Conservation (phyloP, 2,797 vertebrate species). For the Microctenopoma lineatum region DNA sequence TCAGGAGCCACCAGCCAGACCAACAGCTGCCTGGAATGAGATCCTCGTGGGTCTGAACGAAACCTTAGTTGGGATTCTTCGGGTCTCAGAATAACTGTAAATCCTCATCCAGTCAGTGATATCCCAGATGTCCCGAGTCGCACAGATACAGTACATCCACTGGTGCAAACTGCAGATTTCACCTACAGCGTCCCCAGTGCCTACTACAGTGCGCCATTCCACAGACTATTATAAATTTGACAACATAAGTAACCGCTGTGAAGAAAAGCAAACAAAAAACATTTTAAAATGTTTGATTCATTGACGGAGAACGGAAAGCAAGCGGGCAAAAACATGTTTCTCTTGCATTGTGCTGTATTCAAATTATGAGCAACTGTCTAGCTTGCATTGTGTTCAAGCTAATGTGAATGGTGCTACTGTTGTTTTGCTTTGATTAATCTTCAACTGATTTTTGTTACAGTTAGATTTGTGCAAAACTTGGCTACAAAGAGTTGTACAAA, state of each 20-base stretch:
- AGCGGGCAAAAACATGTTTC: constrained; percentile 67
- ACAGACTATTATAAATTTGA: constrained; percentile 65
- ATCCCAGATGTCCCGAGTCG: constrained; percentile 34
- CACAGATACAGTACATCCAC: constrained; percentile 27
- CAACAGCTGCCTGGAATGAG: constrained; percentile 72
- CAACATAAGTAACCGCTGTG: constrained; percentile 67
- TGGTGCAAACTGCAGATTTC: constrained; percentile 27
- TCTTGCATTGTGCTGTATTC: constrained; percentile 62
- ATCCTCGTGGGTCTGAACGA: constrained; percentile 52
- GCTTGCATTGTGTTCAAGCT: constrained; percentile 40
- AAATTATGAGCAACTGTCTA: constrained; percentile 64
- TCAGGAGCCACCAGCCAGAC: constrained; percentile 68
- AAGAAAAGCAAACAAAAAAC: constrained; percentile 69
- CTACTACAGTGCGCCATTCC: constrained; percentile 50
- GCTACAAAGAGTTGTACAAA: neutral
- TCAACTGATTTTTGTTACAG: constrained; percentile 24
- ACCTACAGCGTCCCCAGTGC: constrained; percentile 42
- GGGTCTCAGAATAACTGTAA: constrained; percentile 47
- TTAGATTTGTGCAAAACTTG: constrained; percentile 12
- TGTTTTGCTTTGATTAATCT: constrained; percentile 30
- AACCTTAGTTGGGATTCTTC: constrained; percentile 42
- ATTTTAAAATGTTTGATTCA: constrained; percentile 67
- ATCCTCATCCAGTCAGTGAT: constrained; percentile 40
- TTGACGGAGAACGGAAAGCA: constrained; percentile 69
- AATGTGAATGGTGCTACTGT: constrained; percentile 35